Base-by-base conservation (phyloP, 2,888 invertebrate species). In the Balanococcus diminutus region DNA sequence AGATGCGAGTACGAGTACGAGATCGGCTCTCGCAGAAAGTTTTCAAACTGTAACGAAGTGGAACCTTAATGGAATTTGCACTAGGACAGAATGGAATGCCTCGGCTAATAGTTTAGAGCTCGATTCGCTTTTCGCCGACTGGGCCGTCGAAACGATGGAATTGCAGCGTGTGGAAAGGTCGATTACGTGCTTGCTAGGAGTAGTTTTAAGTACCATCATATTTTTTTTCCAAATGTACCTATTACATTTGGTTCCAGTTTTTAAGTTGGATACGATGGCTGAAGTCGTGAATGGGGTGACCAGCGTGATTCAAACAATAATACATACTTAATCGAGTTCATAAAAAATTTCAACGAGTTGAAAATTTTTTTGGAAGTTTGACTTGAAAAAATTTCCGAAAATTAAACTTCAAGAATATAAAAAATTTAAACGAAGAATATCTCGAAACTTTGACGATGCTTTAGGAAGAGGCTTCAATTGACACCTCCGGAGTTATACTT, bases 11-110 rank as follows among this genome's bases (percentile, higher is more conserved):
- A 56, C 22, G 56, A 19, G 56, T 22, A 56, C 56, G 56, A 56
- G 56, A 56, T 56, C 56, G 56, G 22, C 56, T 56, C 22, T 56
- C 56, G 6, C 11, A 6, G 22, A 56, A 56, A 56, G 56, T 56
- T 56, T 56, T 56, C 56, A 56, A 56, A 56, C 56, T 22, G 56
- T 56, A 56, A 56, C 56, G 56, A 56, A 56, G 56, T 56, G 56
- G 56, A 56, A 22, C 19, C 56, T 22, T 56, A 56, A 56, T 56
- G 56, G 56, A 56, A 56, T 56, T 56, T 22, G 56, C 56, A 56
- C 22, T 56, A 56, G 22, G 56, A 56, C 22, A 56, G 56, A 56
- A 8, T 51, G 56, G 56, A 56, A 8, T 51, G 56, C 56, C 22
- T 6, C 9, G 14, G 56, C 56, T 56, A 56, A 56, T 56, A 56